Evolutionary conservation across 2,888 invertebrate genomes (phyloP), one percentile per base, ranked within the genome.

Genomic region (Heliconius aoede): DNA sequence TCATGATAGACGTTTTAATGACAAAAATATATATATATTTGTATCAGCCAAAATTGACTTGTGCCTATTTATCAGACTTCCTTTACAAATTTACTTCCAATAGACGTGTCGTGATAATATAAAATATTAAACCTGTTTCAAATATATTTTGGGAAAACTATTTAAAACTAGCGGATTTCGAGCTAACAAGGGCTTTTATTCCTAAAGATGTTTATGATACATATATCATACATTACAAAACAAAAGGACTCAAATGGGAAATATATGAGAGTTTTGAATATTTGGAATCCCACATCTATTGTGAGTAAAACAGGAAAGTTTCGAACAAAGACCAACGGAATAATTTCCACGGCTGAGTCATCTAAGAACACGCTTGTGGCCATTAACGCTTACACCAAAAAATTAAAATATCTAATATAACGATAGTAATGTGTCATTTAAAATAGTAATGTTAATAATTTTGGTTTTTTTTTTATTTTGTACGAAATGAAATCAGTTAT

Each of bases 251-350:
- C 64, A 60, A 60, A 60, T 36, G 72, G 36, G 58, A 72, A 58
- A 72, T 72, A 62, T 77, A 64, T 74, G 32, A 64, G 62, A 64
- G 69, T 74, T 74, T 77, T 76, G 73, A 80, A 81, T 80, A 80
- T 77, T 80, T 72, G 64, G 73, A 82, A 78, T 80, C 76, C 74
- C 77, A 81, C 80, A 80, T 81, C 77, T 77, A 80, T 77, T 82
- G 82, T 84, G 83, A 85, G 84, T 84, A 84, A 84, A 85, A 88
- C 87, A 88, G 86, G 89, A 89, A 90, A 90, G 85, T 89, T 89
- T 83, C 77, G 80, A 84, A 90, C 88, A 89, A 90, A 90, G 87
- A 88, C 85, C 85, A 86, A 87, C 86, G 84, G 84, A 87, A 86
- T 86, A 86, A 85, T 88, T 87, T 86, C 86, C 83, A 81, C 79